phyloP scores from a whole-genome alignment of 2,888 invertebrate species.

The Loripinus fragilis region DNA sequence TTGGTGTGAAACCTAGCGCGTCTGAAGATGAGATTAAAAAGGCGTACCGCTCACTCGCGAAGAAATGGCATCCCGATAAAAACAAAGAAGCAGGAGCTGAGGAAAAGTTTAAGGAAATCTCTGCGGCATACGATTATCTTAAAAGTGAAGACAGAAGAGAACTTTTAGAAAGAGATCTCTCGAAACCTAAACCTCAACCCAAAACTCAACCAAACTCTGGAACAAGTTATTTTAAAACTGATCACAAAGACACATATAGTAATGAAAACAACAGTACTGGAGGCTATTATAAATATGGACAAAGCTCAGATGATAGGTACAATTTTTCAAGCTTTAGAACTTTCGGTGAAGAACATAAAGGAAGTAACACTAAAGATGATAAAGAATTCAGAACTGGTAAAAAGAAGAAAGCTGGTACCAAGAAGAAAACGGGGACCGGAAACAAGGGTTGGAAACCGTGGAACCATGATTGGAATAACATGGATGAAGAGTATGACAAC shows the following conservation, averaged over 20 bases:
- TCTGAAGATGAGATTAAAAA: slow-evolving; percentile 79
- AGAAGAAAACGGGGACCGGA: slow-evolving; percentile 32
- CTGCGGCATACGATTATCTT: slow-evolving; percentile 78
- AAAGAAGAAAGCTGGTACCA: slow-evolving; percentile 32
- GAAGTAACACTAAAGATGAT: slow-evolving; percentile 6
- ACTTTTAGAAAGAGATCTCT: slow-evolving; percentile 70
- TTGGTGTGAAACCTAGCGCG: slow-evolving; percentile 74
- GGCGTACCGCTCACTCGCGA: slow-evolving; percentile 77
- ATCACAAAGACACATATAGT: neutral
- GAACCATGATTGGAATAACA: slow-evolving; percentile 50
- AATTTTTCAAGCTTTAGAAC: slow-evolving; percentile 48
- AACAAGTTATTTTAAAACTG: neutral
- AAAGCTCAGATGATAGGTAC: slow-evolving; percentile 46
- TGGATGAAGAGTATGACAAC: slow-evolving; percentile 48
- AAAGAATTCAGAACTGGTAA: slow-evolving; percentile 7
- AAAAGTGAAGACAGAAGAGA: slow-evolving; percentile 72
- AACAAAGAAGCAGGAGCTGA: slow-evolving; percentile 77
- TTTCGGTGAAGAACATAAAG: slow-evolving; percentile 48
- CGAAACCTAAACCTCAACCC: slow-evolving; percentile 40
- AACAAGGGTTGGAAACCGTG: slow-evolving; percentile 35
- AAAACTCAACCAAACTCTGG: neutral
- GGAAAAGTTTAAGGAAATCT: slow-evolving; percentile 81
- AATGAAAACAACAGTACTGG: neutral
- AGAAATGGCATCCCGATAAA: slow-evolving; percentile 81
- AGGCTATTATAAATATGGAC: slow-evolving; percentile 41